phyloP scores from a whole-genome alignment of 2,113 vertebrate species.

The Cyanoderma ruficeps region DNA sequence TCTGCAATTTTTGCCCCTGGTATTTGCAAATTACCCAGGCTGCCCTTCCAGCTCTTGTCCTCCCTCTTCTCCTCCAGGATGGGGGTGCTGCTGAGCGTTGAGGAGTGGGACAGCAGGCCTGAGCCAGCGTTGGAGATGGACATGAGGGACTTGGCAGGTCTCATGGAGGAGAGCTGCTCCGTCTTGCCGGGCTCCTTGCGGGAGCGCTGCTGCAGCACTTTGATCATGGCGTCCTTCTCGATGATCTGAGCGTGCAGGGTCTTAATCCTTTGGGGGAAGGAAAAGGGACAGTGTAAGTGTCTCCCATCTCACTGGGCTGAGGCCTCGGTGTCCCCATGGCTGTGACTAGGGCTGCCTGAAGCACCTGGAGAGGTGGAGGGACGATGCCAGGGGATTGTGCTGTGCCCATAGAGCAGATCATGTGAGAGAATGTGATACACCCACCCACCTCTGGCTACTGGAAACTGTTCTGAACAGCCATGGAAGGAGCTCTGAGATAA shows the following conservation, averaged over 20 bases:
- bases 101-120: conserved; percentile 85
- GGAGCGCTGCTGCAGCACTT: conserved; percentile 97
- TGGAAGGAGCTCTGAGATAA: neutral
- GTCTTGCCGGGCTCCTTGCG: conserved; percentile 91
- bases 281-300: neutral
- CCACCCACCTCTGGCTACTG: neutral
- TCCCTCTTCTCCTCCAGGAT: conserved; percentile 94
- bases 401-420: neutral
- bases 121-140: conserved; percentile 93
- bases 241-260: conserved; percentile 98
- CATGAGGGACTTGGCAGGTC: conserved; percentile 96
- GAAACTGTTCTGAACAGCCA: neutral
- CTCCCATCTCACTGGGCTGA: neutral
- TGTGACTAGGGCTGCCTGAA: neutral
- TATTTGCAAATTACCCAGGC: conserved; percentile 82
- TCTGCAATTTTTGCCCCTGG: neutral
- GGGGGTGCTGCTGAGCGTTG: conserved; percentile 88
- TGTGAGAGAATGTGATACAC: neutral
- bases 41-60: conserved; percentile 96
- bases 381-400: neutral
- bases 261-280: conserved; percentile 84
- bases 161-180: conserved; percentile 88
- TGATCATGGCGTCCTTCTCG: conserved; percentile 99
- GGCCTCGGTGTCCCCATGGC: neutral
- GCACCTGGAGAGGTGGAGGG: neutral